phyloP scores from a whole-genome alignment of 2,888 invertebrate genomes.

The Platypus cylindrus region DNA sequence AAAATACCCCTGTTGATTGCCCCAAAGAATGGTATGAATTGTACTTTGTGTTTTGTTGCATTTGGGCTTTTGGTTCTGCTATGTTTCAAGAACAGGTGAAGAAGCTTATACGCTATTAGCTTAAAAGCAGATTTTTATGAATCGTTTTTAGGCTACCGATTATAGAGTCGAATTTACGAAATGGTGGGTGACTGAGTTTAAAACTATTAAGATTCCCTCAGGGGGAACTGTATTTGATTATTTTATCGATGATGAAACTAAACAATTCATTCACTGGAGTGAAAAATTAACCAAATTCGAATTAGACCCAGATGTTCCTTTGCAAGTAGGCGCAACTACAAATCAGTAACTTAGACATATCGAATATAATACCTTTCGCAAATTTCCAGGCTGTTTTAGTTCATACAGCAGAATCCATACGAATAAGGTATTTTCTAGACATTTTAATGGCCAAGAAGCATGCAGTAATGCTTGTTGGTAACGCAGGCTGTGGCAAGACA shows the following conservation, averaged over 20 bases:
- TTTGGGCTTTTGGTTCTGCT: slow-evolving; percentile 97
- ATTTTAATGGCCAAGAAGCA: slow-evolving; percentile 75
- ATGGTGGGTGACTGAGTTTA: slow-evolving; percentile 97
- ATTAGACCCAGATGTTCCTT: slow-evolving; percentile 78
- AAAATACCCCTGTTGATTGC: slow-evolving; percentile 77
- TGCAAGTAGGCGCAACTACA: slow-evolving; percentile 50
- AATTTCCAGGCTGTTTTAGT: slow-evolving; percentile 68
- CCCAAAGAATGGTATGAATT: slow-evolving; percentile 91
- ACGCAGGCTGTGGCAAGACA: slow-evolving; percentile 90
- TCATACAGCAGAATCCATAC: slow-evolving; percentile 85
- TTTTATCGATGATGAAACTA: slow-evolving; percentile 81
- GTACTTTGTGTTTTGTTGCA: slow-evolving; percentile 89
- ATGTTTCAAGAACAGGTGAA: slow-evolving; percentile 84
- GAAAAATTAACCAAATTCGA: slow-evolving; percentile 84
- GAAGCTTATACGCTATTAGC: no score
- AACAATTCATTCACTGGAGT: slow-evolving; percentile 81
- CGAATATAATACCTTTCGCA: not conserved
- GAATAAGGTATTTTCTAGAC: slow-evolving; percentile 81
- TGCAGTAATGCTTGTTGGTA: slow-evolving; percentile 90
- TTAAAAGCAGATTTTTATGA: not conserved
- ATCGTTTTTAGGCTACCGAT: slow-evolving; percentile 39
- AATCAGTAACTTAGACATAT: not conserved
- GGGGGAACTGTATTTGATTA: slow-evolving; percentile 93
- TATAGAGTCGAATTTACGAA: slow-evolving; percentile 80
- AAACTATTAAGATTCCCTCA: slow-evolving; percentile 81